phyloP scores from a whole-genome alignment of 2,113 vertebrate genomes.

The Scortum barcoo region DNA sequence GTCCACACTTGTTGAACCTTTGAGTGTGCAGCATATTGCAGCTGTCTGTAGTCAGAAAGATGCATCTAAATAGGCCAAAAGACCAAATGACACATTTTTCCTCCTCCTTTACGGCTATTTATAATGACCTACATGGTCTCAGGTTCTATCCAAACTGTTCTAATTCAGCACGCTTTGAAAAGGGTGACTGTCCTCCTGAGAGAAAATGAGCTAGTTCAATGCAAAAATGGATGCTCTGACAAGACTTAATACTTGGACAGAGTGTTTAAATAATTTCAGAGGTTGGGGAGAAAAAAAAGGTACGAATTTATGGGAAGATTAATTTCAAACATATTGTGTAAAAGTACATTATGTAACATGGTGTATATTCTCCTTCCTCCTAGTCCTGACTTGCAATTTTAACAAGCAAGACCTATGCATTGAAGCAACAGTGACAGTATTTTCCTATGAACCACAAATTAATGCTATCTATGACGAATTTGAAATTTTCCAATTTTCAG shows the following conservation, averaged over 20 bases:
- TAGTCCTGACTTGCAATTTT: neutral
- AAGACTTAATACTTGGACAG: neutral
- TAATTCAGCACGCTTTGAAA: conserved; percentile 60
- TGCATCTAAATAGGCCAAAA: conserved; percentile 64
- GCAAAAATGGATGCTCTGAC: conserved; percentile 16
- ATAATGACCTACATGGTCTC: conserved; percentile 78
- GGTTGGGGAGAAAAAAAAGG: neutral
- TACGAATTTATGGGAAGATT: neutral
- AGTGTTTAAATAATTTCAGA: neutral
- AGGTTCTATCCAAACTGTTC: conserved; percentile 51
- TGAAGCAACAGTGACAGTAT: neutral
- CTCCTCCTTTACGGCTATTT: conserved; percentile 74
- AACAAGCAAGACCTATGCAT: neutral
- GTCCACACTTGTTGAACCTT: conserved; percentile 35
- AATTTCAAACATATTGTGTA: neutral
- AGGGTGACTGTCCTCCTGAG: conserved; percentile 48
- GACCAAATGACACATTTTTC: conserved; percentile 31
- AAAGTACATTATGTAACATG: neutral
- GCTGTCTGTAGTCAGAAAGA: conserved; percentile 18
- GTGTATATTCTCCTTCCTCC: neutral
- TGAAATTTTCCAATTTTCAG: neutral
- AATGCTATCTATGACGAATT: neutral
- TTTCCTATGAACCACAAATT: neutral
- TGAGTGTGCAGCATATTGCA: neutral
- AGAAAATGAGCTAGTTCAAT: conserved; percentile 58